phyloP scores from a whole-genome alignment of 2,888 invertebrate genomes.

The Falcaria lacertinaria region DNA sequence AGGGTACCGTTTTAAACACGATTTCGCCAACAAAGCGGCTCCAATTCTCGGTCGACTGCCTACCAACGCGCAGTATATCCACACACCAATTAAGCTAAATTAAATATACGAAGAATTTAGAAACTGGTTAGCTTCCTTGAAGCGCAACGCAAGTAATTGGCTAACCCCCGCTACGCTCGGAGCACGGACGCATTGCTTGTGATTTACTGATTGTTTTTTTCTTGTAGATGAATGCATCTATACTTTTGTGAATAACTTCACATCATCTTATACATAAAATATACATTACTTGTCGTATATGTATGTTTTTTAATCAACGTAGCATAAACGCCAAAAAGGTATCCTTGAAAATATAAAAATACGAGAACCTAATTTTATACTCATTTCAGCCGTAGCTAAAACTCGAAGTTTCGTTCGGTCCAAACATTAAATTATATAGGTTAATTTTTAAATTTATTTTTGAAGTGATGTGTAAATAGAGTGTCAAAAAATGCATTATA shows the following conservation, averaged over 20 bases:
- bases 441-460: no score
- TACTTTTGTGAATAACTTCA: constrained; percentile 16
- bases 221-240: constrained; percentile 41
- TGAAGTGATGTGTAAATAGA: no score
- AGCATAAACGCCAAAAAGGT: no score
- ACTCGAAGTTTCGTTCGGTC: no score
- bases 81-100: constrained; percentile 76
- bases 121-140: constrained; percentile 77
- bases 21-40: constrained; percentile 70
- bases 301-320: no score
- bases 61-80: constrained; percentile 53
- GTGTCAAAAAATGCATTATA: no score
- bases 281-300: no score
- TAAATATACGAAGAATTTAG: constrained; percentile 79
- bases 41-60: constrained; percentile 73
- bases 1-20: constrained; percentile 61
- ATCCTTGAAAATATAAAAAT: no score
- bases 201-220: constrained; percentile 65
- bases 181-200: constrained; percentile 65
- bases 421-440: no score
- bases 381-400: no score
- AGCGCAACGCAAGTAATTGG: constrained; percentile 76
- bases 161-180: constrained; percentile 62
- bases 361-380: no score
- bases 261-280: no score